Evolutionary conservation across 2,888 invertebrate species (phyloP), one percentile per base, ranked within the genome.

Genomic region (Ophion obscuratus): DNA sequence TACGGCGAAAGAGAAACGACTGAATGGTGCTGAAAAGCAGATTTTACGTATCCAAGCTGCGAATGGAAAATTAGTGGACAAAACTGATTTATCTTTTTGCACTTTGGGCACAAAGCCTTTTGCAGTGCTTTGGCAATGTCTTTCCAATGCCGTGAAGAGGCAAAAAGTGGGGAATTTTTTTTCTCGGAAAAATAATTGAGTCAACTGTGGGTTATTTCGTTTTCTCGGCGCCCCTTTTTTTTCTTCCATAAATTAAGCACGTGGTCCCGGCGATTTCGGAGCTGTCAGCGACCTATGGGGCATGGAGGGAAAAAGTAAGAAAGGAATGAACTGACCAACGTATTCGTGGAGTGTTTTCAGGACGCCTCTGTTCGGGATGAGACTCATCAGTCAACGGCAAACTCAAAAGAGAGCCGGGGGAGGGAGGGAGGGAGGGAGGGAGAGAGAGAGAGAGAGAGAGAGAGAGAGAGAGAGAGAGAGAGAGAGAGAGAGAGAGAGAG

Each of bases 371-470:
- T 93, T 92, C 89, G 90, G 87, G 89, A 90, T 75, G 84, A 90
- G 91, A 91, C 93, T 94, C 93, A 94, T 94, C 94, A 93, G 93
- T 94, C 94, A 93, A 92, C 89, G 67, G 61, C 24, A 20, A 75
- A 70, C 76, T 57, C 61, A 88, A 88, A 81, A 64, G 74, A 20
- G 85, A 84, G 84, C 80, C 87, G 86, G 83, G 40, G n/a, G 57
- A 40, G 88, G 88, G 83, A 31, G 70, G 11, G 85, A 87, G 87
- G 84, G 85, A 87, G 84, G 59, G 84, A 84, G 86, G 86, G 87
- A 87, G 84, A 85, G 84, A 86, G 47, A 11, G 47, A 44, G 47
- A 47, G 47, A 10, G 44, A 44, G 44, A 44, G 7, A 44, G 6
- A 31, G 2, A 87, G 83, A 59, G 57, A 47, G 88, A 88, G 83